phyloP scores from a whole-genome alignment of 2,113 vertebrate species.

The Oncorhynchus gorbuscha region DNA sequence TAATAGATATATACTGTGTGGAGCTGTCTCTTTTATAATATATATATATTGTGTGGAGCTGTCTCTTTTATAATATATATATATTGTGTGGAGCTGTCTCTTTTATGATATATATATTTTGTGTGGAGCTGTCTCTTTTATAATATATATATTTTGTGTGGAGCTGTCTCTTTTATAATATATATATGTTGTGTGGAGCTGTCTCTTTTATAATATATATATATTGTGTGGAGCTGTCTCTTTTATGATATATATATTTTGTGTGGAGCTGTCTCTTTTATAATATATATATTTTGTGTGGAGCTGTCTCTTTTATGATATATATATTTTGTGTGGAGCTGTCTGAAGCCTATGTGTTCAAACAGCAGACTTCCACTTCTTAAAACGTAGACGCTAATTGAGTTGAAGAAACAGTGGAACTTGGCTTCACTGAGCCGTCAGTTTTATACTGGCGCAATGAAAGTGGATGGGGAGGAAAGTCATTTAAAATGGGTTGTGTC shows the following conservation, averaged over 20 bases:
- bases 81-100: background rate
- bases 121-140: too few species aligned
- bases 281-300: too few species aligned
- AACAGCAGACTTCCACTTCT: background rate
- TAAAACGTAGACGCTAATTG: background rate
- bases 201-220: background rate
- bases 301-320: background rate
- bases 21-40: too few species aligned
- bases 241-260: too few species aligned
- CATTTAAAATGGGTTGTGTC: conserved; percentile 26
- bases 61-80: background rate
- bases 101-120: too few species aligned
- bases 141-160: too few species aligned
- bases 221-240: too few species aligned
- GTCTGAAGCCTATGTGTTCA: background rate
- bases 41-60: background rate
- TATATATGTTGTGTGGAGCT: background rate
- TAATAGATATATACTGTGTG: too few species aligned
- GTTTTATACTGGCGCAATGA: conserved; percentile 25
- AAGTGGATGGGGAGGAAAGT: conserved; percentile 37
- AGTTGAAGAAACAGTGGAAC: background rate
- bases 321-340: background rate
- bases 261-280: too few species aligned
- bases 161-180: background rate
- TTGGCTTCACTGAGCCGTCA: background rate